phyloP scores from a whole-genome alignment of 92 coral and sea anemone genomes.

The Diadumene lineata region DNA sequence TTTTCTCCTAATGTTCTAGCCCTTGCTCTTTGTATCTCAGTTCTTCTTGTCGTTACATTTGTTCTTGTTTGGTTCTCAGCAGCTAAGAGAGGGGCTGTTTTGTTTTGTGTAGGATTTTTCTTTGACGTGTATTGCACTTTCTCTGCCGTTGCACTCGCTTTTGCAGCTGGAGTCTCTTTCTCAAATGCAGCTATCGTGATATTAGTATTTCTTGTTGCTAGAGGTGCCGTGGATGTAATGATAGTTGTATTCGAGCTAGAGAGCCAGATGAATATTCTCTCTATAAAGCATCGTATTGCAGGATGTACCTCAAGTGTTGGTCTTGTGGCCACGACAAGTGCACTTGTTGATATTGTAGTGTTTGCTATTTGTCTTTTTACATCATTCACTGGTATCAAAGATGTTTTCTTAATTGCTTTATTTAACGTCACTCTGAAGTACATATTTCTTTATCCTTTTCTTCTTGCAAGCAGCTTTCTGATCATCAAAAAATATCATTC shows the following conservation, averaged over 20 bases:
- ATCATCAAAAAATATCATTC: conserved; percentile 7
- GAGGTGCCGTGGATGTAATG: conserved; percentile 43
- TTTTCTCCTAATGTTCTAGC: conserved; percentile 32
- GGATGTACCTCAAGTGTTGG: conserved; percentile 51
- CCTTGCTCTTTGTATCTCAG: conserved; percentile 24
- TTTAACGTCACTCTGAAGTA: conserved; percentile 24
- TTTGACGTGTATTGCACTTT: conserved; percentile 25
- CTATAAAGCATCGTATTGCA: conserved; percentile 46
- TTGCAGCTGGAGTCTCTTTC: conserved; percentile 27
- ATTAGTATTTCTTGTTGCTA: conserved; percentile 38
- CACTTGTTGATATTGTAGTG: conserved; percentile 20
- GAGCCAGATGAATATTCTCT: conserved; percentile 27
- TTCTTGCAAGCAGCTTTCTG: conserved; percentile 23
- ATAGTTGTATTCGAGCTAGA: conserved; percentile 46
- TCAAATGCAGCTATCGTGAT: conserved; percentile 40
- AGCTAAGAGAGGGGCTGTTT: conserved; percentile 10
- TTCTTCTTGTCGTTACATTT: conserved; percentile 20
- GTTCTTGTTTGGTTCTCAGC: conserved; percentile 7
- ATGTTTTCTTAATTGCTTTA: conserved; percentile 31
- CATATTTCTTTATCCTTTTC: conserved; percentile 27
- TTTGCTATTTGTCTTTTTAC: conserved; percentile 37
- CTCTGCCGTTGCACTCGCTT: conserved; percentile 28
- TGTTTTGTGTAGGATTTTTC: conserved; percentile 18
- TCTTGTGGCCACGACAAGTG: conserved; percentile 44
- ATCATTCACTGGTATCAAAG: conserved; percentile 42